Conservation (phyloP, 2,797 vertebrate species). For the Heterohyrax brucei region DNA sequence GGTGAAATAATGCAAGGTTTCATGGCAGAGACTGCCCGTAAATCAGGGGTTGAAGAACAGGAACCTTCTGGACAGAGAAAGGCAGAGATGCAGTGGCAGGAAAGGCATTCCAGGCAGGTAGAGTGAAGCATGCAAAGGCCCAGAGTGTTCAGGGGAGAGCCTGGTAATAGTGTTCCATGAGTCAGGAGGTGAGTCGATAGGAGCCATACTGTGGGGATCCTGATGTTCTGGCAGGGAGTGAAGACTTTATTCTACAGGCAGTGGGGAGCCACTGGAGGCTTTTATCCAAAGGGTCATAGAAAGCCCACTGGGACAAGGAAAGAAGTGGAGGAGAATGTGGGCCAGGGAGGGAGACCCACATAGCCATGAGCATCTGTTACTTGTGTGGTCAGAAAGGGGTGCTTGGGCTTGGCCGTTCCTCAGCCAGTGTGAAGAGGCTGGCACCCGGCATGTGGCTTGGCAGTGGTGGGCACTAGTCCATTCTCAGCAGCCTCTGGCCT, state of each 20-base stretch:
- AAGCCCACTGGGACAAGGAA: background rate
- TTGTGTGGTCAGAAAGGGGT: background rate
- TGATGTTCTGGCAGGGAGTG: background rate
- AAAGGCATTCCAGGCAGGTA: background rate
- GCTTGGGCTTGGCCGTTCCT: rapidly evolving
- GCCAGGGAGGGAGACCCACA: background rate
- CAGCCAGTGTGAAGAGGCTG: background rate
- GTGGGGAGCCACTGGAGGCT: background rate
- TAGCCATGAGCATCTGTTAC: background rate
- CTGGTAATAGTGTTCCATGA: background rate
- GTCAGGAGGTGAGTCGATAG: background rate
- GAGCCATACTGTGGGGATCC: background rate
- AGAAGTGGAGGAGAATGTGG: background rate
- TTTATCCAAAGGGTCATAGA: background rate
- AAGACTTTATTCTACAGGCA: background rate
- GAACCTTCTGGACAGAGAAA: slow-evolving; percentile 16
- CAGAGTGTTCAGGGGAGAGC: background rate
- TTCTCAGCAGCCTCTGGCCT: slow-evolving; percentile 53
- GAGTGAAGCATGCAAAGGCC: background rate
- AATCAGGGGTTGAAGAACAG: background rate
- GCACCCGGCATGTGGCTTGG: background rate
- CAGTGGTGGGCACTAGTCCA: background rate
- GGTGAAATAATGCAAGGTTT: background rate
- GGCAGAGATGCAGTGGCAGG: too few relatives aligned
- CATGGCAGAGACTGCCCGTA: background rate